A percentile compares a stretch with the other conserved stretches of the same genome.
phyloP scores from a whole-genome alignment of 2,797 vertebrate genomes.

The Potorous gilbertii region DNA sequence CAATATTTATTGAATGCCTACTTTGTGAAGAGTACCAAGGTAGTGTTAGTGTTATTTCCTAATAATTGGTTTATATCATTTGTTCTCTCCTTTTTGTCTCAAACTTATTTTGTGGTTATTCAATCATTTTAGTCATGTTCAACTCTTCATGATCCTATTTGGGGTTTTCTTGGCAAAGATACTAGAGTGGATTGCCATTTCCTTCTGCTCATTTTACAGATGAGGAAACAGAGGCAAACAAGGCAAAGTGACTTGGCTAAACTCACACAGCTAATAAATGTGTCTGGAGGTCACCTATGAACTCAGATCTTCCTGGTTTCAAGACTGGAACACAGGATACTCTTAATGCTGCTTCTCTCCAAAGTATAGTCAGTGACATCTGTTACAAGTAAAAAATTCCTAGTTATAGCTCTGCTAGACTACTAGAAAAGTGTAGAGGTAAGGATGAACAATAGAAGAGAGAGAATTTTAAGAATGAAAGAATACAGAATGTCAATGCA shows the following conservation, averaged over 20 bases:
- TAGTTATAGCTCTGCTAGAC: not conserved
- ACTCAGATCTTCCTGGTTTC: not conserved
- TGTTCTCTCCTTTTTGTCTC: not conserved
- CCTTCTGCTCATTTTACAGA: not conserved
- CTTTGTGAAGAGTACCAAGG: not conserved
- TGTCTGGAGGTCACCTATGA: not conserved
- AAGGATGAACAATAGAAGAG: constrained; percentile 24
- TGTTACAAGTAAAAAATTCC: not conserved
- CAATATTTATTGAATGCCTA: not conserved
- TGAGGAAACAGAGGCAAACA: not conserved
- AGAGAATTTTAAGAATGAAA: constrained; percentile 8
- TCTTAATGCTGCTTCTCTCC: not conserved
- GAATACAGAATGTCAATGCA: not conserved
- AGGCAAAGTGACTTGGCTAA: not conserved
- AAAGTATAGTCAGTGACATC: not conserved
- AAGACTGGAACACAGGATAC: not conserved
- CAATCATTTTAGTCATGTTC: not conserved
- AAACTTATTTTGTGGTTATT: not conserved
- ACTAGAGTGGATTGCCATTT: not conserved
- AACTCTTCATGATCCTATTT: not conserved
- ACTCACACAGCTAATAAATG: not conserved
- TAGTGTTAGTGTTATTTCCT: not conserved
- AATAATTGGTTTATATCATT: not conserved
- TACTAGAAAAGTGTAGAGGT: not conserved
- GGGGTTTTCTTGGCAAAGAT: not conserved